phyloP scores from a whole-genome alignment of 2,113 vertebrate species.

The Leuciscus idus region DNA sequence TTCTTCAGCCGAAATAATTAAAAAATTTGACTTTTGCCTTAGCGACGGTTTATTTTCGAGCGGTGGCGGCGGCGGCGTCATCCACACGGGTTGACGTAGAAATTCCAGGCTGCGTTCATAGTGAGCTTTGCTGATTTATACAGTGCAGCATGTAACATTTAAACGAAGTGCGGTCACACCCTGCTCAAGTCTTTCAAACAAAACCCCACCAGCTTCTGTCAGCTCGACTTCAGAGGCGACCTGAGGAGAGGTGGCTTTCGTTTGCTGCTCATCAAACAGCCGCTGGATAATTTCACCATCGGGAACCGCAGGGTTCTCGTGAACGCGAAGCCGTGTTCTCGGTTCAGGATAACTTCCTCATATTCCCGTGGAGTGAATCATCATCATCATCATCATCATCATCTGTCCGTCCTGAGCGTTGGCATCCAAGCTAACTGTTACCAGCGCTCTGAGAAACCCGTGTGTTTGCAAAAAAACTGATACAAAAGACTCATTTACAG shows the following conservation, averaged over 20 bases:
- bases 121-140: conserved; percentile 55
- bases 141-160: conserved; percentile 61
- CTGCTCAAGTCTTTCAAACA: conserved; percentile 19
- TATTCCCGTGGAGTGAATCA: conserved; percentile 25
- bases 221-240: conserved; percentile 30
- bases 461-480: not conserved
- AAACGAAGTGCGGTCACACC: conserved; percentile 37
- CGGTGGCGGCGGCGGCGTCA: conserved; percentile 68
- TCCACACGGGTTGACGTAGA: conserved; percentile 69
- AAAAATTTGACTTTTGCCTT: conserved; percentile 1
- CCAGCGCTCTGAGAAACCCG: not conserved
- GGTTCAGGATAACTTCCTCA: conserved; percentile 41
- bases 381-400: not conserved
- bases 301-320: conserved; percentile 1
- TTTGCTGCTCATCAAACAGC: conserved; percentile 25
- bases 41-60: conserved; percentile 51
- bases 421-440: not conserved
- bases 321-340: not conserved
- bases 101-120: conserved; percentile 67
- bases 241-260: conserved; percentile 13
- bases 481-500: not conserved
- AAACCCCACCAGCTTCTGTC: conserved; percentile 30
- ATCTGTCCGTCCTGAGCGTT: not conserved
- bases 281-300: conserved; percentile 32
- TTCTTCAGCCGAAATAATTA: conserved; percentile 41